Percentiles rank a stretch among this genome's conserved stretches.
Conservation (phyloP, 2,888 invertebrate species). For the Drosophila mimetica region DNA sequence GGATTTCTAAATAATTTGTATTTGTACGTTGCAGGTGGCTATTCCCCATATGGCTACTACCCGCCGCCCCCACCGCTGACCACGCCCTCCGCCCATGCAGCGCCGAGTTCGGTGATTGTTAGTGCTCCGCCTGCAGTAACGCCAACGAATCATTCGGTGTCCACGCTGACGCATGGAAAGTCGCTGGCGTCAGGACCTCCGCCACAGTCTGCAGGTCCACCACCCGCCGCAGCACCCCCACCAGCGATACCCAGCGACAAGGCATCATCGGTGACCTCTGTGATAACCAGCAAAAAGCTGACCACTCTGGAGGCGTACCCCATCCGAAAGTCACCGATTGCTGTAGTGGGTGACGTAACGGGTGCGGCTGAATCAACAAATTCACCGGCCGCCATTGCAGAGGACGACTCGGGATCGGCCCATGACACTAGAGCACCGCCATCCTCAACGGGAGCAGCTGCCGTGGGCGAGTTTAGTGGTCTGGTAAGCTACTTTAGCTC, state of each 20-base stretch:
- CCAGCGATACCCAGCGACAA: conserved; percentile 18
- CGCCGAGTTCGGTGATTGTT: conserved; percentile 77
- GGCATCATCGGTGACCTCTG: conserved; percentile 53
- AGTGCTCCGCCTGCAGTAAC: conserved; percentile 69
- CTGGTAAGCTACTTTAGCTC: conserved; percentile 96
- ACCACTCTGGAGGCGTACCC: conserved; percentile 83
- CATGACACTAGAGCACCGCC: conserved; percentile 56
- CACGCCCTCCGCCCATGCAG: conserved; percentile 68
- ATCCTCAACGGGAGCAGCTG: conserved; percentile 49
- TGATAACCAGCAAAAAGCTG: conserved; percentile 79
- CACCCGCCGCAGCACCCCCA: conserved; percentile 29
- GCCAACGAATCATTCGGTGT: conserved; percentile 81
- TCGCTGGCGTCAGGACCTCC: conserved; percentile 45
- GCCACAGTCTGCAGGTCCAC: conserved; percentile 11
- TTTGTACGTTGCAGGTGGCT: conserved; percentile 56
- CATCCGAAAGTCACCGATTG: conserved; percentile 73
- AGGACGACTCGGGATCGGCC: conserved; percentile 76
- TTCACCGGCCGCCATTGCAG: conserved; percentile 75
- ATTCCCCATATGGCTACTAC: conserved; percentile 82
- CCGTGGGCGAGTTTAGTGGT: conserved; percentile 92
- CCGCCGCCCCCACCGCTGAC: conserved; percentile 81
- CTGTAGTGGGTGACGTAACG: conserved; percentile 59
- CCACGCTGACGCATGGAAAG: conserved; percentile 66
- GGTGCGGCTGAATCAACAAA: conserved; percentile 53
- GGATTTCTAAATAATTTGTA: no score